Base-by-base conservation (phyloP, 2,797 vertebrate species). In the Ptychobarbus kaznakovi region DNA sequence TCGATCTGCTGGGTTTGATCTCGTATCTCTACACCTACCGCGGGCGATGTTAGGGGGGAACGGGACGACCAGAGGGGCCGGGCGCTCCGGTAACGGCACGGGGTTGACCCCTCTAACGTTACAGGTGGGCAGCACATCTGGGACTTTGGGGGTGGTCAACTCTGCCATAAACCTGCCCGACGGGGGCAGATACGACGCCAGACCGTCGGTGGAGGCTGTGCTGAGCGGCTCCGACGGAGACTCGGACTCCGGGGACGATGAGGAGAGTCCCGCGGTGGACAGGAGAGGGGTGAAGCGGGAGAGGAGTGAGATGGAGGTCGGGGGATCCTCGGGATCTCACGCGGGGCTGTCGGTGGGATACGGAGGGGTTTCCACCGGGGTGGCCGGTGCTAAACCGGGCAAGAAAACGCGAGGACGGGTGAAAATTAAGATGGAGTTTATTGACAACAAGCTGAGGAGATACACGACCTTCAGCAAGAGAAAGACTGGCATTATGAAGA, bases 381-480 rank as follows among this genome's bases (percentile, higher is more conserved):
- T 94, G 25, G 94, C 96, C 0, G 97, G 96, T 3, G 97, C 96
- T 81, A 98, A 96, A 89, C 97, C 97, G 20, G 97, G 97, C 1
- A 98, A 98, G 93, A 98, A 98, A 89, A 98, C 97, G 80, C 93
- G 97, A 38, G 97, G 97, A 38, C 93, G 97, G 58, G 98, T 99
- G 69, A 99, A 99, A 95, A 99, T 99, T 91, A 99, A 99, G 94
- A 99, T 99, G 98, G 97, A 98, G 92, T 99, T 98, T 92, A 99
- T 99, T 90, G 97, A 98, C 93, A 99, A 99, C 95, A 99, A 99
- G 92, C 94, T 99, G 94, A 94, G 98, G 92, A 95, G 98, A 11
- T 99, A 99, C 94, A 99, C 97, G 89, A 99, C 98, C 38, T 99
- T 99, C 95, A 99, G 98, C 95, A 99, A 98, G 93, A 96, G 98